Percentiles rank a stretch among this genome's conserved stretches.
Conservation (phyloP, 2,797 vertebrate species). For the Sorex maritimensis region DNA sequence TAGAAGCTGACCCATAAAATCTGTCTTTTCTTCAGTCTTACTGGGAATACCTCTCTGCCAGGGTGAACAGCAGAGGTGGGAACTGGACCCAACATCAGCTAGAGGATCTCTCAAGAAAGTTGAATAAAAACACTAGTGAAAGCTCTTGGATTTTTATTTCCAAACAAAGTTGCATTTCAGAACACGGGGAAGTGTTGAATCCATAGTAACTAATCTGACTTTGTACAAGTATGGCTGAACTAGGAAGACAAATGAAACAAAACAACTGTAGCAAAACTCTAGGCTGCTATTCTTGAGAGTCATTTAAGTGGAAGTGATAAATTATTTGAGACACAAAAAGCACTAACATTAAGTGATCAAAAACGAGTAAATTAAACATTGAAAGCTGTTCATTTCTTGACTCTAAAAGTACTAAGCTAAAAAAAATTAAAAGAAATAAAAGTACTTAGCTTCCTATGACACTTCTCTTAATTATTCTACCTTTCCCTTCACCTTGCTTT, state of each 20-base stretch:
- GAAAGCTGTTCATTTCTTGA: slow-evolving; percentile 53
- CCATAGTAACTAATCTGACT: slow-evolving; percentile 82
- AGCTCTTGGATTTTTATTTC: slow-evolving; percentile 70
- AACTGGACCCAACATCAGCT: not conserved
- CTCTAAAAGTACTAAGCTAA: not conserved
- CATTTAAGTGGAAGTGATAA: slow-evolving; percentile 78
- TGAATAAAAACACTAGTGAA: slow-evolving; percentile 62
- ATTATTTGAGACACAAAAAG: slow-evolving; percentile 74
- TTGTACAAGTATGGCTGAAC: slow-evolving; percentile 77
- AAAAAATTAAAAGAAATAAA: not conserved
- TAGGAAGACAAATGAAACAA: slow-evolving; percentile 66
- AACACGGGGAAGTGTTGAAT: slow-evolving; percentile 63
- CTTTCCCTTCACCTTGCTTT: slow-evolving; percentile 48
- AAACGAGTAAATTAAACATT: slow-evolving; percentile 65
- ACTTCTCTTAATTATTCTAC: slow-evolving; percentile 8
- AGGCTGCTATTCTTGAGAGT: slow-evolving; percentile 82
- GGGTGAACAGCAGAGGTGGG: not conserved
- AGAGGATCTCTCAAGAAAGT: slow-evolving; percentile 63
- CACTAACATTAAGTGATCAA: slow-evolving; percentile 65
- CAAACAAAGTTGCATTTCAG: slow-evolving; percentile 63
- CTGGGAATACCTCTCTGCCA: not conserved
- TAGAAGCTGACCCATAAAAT: not conserved
- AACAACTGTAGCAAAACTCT: slow-evolving; percentile 80
- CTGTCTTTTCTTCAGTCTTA: not conserved
- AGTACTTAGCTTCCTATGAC: not conserved